Evolutionary conservation across 2,888 invertebrate genomes (phyloP).

Genomic region (Sympetrum striolatum): DNA sequence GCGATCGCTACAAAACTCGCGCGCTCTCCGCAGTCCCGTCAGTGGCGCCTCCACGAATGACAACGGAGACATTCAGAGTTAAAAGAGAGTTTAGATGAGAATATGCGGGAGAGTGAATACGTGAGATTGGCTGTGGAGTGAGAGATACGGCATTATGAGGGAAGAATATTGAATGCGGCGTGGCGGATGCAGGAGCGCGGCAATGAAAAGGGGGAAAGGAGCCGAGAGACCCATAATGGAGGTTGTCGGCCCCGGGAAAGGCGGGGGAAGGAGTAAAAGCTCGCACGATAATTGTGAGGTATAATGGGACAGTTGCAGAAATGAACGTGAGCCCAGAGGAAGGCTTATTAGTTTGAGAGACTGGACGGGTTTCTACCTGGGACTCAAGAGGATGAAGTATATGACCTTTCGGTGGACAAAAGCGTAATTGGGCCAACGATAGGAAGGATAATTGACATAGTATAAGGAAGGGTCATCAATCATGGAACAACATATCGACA

Average conservation of each 20-base stretch:
- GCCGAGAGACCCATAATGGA: not conserved
- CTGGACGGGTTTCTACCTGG: too few species aligned
- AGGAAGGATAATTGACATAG: too few species aligned
- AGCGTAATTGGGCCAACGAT: too few species aligned
- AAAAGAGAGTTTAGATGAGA: not conserved
- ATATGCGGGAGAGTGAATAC: not conserved
- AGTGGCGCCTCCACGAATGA: not conserved
- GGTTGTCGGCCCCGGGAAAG: not conserved
- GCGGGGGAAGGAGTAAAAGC: not conserved
- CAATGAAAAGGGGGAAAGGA: not conserved
- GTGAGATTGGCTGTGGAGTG: not conserved
- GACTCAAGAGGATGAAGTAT: too few species aligned
- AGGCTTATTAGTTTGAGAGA: not conserved
- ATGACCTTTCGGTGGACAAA: too few species aligned
- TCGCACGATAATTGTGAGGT: not conserved
- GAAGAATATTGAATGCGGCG: not conserved
- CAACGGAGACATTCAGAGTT: not conserved
- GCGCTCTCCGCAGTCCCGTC: not conserved
- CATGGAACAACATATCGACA: too few species aligned
- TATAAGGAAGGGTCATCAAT: too few species aligned
- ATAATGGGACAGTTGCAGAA: not conserved
- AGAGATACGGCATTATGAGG: not conserved
- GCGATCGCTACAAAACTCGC: not conserved
- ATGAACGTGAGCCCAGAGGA: not conserved
- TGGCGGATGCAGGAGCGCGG: not conserved